These are phyloP conservation scores for Leptopilina boulardi DNA, from an alignment of 1,140 invertebrate species.

Conservation along the genomic window DNA sequence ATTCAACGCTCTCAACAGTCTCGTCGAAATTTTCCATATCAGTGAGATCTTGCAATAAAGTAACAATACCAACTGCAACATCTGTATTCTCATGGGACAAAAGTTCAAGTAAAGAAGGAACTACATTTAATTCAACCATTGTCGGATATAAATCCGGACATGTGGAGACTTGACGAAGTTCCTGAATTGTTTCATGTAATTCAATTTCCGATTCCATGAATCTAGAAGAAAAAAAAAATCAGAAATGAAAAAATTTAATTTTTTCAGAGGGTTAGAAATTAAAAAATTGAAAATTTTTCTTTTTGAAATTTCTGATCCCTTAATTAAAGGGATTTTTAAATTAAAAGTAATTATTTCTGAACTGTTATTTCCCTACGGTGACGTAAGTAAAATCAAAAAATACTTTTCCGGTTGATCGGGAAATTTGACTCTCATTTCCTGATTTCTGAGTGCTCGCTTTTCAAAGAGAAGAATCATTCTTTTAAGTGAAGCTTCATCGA, in stretches of 20 bases:
- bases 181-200: constrained; percentile 93
- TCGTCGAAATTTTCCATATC: constrained; percentile 97
- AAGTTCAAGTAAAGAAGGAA: constrained; percentile 94
- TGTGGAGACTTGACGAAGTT: constrained; percentile 95
- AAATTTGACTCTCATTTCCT: constrained; percentile 99
- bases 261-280: background rate
- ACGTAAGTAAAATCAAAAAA: no score
- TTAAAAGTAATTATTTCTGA: no score
- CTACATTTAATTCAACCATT: constrained; percentile 91
- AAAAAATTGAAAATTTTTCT: no score
- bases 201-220: constrained; percentile 99
- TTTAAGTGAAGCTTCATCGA: constrained; percentile 93
- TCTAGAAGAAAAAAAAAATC: constrained; percentile 71
- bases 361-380: no score
- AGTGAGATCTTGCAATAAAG: constrained; percentile 93
- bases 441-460: constrained; percentile 94
- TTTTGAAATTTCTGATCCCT: no score
- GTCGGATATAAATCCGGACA: constrained; percentile 96
- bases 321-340: no score
- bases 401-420: constrained; percentile 96
- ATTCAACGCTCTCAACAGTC: constrained; percentile 87
- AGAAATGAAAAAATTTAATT: background rate
- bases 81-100: constrained; percentile 98
- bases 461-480: constrained; percentile 94
- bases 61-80: constrained; percentile 88